Conservation (phyloP, 2,797 vertebrate species). For the Scleropages formosus region DNA sequence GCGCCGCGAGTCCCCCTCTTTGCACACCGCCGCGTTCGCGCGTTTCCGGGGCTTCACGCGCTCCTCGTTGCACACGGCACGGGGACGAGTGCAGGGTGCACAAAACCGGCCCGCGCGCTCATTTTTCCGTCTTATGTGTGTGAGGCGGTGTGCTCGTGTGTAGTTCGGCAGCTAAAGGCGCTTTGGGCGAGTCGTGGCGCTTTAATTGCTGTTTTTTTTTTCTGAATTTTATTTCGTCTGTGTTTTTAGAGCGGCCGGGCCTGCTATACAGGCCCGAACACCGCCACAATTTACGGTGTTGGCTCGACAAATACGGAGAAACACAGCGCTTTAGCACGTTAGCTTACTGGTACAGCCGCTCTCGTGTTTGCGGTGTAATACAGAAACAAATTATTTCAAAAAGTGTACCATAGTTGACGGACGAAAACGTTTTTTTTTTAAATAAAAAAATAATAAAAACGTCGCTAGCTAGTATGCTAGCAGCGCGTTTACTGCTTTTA, state of each 20-base stretch:
- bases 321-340: not conserved
- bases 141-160: not conserved
- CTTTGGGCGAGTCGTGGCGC: not conserved
- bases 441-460: too few species aligned
- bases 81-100: conserved; percentile 37
- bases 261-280: not conserved
- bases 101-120: conserved; percentile 33
- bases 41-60: conserved; percentile 36
- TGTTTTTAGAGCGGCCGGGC: not conserved
- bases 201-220: not conserved
- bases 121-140: conserved; percentile 8
- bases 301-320: not conserved
- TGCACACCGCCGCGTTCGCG: not conserved
- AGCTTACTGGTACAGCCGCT: too few species aligned
- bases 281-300: not conserved
- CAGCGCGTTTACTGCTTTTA: not conserved
- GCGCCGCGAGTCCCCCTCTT: not conserved
- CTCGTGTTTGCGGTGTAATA: too few species aligned
- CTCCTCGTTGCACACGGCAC: conserved; percentile 37
- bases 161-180: not conserved
- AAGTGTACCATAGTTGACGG: too few species aligned
- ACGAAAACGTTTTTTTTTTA: not conserved
- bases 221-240: too few species aligned
- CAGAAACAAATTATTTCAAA: too few species aligned
- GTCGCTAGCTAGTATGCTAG: not conserved